These are phyloP conservation scores for Tanytarsus gracilentus DNA, from an alignment of 2,888 invertebrate species.

Conservation along the genomic window DNA sequence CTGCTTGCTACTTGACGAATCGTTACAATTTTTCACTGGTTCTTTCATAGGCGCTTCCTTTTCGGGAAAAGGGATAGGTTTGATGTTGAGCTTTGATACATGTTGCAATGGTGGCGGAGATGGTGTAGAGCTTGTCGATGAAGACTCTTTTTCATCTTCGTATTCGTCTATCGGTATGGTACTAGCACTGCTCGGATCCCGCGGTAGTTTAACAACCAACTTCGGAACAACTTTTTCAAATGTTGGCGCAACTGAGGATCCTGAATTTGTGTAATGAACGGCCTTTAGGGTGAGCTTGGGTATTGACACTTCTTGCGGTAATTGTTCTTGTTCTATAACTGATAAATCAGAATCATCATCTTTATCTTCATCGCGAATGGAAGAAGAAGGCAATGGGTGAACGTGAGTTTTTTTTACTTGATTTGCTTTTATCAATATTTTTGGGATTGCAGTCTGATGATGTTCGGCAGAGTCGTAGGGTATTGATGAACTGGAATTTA, in stretches of 20 bases:
- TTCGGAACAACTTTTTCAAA: slow-evolving; percentile 26
- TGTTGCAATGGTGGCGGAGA: background rate
- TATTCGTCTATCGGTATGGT: background rate
- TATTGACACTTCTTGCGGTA: slow-evolving; percentile 36
- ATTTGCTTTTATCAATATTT: slow-evolving; percentile 20
- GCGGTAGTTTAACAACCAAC: slow-evolving; percentile 20
- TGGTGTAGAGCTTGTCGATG: slow-evolving; percentile 2
- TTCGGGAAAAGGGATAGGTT: slow-evolving; percentile 12
- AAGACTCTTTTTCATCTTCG: background rate
- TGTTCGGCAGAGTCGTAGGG: slow-evolving; percentile 40
- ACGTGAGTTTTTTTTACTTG: no score
- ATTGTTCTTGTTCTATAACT: slow-evolving; percentile 38
- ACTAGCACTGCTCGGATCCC: background rate
- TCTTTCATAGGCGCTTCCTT: slow-evolving; percentile 13
- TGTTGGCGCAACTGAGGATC: background rate
- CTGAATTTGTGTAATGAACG: slow-evolving; percentile 30
- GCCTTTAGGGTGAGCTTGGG: slow-evolving; percentile 44
- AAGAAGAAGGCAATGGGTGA: no score
- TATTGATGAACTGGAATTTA: slow-evolving; percentile 40
- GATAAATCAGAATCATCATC: slow-evolving; percentile 50
- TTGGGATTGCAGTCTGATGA: slow-evolving; percentile 24
- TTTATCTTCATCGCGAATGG: no score
- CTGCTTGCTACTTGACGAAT: background rate
- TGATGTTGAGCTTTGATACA: slow-evolving; percentile 16
- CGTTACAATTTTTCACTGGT: background rate